Conservation (phyloP, 2,888 invertebrate genomes). For the Melinaea menophilus region DNA sequence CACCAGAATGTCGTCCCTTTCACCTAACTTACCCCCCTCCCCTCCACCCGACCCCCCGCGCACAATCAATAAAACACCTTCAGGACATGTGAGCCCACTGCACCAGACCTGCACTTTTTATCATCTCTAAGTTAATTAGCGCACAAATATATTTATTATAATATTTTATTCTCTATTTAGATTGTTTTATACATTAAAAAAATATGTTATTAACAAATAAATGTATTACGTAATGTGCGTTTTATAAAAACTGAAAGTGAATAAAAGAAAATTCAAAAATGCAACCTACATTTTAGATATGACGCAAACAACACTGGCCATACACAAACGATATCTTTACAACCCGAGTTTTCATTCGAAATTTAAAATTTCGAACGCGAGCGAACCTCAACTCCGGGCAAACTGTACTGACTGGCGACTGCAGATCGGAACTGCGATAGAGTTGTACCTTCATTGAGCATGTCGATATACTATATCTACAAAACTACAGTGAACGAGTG, state of each 20-base stretch:
- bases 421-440: slow-evolving; percentile 50
- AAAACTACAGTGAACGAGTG: slow-evolving; percentile 6
- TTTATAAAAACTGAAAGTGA: neutral
- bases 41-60: slow-evolving; percentile 33
- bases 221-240: neutral
- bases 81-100: slow-evolving; percentile 41
- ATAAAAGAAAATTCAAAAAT: slow-evolving; percentile 16
- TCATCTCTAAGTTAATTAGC: slow-evolving; percentile 4
- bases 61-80: slow-evolving; percentile 60
- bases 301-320: slow-evolving; percentile 30
- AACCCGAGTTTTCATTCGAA: slow-evolving; percentile 36
- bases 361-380: slow-evolving; percentile 44
- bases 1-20: slow-evolving; percentile 48
- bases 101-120: slow-evolving; percentile 34
- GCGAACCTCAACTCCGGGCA: slow-evolving; percentile 54
- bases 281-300: slow-evolving; percentile 28
- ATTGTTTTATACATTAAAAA: neutral
- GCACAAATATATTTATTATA: neutral
- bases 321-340: slow-evolving; percentile 25
- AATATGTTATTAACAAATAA: neutral
- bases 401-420: slow-evolving; percentile 61
- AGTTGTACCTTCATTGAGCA: slow-evolving; percentile 39
- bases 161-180: neutral
- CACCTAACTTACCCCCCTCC: slow-evolving; percentile 51
- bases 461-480: slow-evolving; percentile 44